A percentile compares a stretch with the other conserved stretches of the same genome.
Evolutionary conservation across 2,113 vertebrate species (phyloP).

Genomic region (Corydoras maculifer): DNA sequence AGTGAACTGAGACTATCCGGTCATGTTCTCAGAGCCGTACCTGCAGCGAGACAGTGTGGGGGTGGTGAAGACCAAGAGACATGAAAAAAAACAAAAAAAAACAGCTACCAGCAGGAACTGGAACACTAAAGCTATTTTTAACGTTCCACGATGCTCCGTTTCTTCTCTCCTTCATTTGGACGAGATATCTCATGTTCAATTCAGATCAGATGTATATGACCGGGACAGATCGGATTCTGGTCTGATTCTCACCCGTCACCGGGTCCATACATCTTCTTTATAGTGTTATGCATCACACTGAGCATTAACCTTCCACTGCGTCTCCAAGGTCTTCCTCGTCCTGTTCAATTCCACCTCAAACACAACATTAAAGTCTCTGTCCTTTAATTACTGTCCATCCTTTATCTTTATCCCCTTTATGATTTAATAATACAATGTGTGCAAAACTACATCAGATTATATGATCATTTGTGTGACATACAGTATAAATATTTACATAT

Average conservation of each 20-base stretch:
- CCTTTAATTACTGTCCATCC: no score
- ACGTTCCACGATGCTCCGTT: neutral
- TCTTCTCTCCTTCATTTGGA: neutral
- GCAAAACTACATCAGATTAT: no score
- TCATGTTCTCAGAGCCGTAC: neutral
- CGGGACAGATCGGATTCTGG: neutral
- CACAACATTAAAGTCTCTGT: no score
- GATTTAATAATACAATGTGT: no score
- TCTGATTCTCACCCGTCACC: neutral
- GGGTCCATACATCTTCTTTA: neutral
- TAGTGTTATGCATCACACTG: conserved; percentile 4
- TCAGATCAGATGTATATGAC: neutral
- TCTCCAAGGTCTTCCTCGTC: conserved; percentile 4
- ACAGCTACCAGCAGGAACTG: neutral
- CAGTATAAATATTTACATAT: no score
- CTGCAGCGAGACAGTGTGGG: neutral
- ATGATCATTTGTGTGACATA: no score
- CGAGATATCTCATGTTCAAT: conserved; percentile 13
- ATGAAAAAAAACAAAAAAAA: neutral
- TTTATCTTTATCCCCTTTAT: no score
- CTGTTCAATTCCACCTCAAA: no score
- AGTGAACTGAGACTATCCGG: neutral
- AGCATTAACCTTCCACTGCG: neutral
- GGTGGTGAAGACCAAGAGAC: neutral
- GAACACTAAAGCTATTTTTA: neutral